Conservation (phyloP, 2,797 vertebrate species). For the Yasuhikotakia modesta region DNA sequence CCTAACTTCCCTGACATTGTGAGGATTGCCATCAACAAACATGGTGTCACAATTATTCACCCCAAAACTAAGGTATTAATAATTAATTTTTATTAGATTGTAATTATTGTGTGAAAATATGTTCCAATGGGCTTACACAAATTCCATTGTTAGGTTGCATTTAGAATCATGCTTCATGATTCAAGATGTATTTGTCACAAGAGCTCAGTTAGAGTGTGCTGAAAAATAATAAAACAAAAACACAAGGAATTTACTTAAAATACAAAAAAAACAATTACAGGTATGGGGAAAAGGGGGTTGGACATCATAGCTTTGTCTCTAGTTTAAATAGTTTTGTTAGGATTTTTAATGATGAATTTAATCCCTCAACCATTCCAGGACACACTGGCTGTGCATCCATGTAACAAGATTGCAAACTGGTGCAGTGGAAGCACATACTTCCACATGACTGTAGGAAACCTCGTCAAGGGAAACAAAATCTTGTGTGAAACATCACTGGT, state of each 20-base stretch:
- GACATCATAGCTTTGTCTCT: background rate
- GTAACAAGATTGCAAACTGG: constrained; percentile 94
- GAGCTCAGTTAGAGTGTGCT: too few relatives aligned
- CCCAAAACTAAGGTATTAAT: constrained; percentile 90
- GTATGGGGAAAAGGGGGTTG: too few relatives aligned
- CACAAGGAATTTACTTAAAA: too few relatives aligned
- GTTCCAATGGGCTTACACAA: background rate
- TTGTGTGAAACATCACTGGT: constrained; percentile 97
- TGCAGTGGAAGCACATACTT: constrained; percentile 98
- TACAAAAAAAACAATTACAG: too few relatives aligned
- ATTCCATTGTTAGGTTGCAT: background rate
- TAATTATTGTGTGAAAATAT: background rate
- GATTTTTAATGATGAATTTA: constrained; percentile 25
- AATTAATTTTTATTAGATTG: background rate
- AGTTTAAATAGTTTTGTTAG: background rate
- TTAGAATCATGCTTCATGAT: too few relatives aligned
- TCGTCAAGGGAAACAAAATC: constrained; percentile 87
- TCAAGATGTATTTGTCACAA: too few relatives aligned
- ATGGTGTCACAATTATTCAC: constrained; percentile 88
- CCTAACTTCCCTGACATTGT: constrained; percentile 88
- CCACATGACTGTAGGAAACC: constrained; percentile 90
- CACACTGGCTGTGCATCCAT: constrained; percentile 83
- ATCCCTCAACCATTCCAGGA: constrained; percentile 75
- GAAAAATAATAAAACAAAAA: too few relatives aligned
- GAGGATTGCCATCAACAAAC: constrained; percentile 90